Base-by-base conservation (phyloP, 2,888 invertebrate genomes). In the Xestia sexstrigata region DNA sequence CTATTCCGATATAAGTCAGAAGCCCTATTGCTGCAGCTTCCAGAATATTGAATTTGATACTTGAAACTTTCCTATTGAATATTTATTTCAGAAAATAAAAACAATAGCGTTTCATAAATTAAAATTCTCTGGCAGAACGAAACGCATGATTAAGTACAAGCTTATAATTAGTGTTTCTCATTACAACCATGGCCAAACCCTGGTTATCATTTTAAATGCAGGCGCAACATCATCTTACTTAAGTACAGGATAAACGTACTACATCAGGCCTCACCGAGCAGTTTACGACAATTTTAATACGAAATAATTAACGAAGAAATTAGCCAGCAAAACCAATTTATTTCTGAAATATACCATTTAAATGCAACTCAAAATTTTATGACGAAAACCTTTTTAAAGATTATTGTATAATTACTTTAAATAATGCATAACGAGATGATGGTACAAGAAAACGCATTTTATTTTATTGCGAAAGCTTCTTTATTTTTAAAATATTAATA, bases 291-390 rank as follows among this genome's bases (percentile, higher is more conserved):
- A 73, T 35, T 58, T 75, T 75, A 81, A 85, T 79, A 68, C n/a
- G 30, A 81, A 81, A 73, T 70, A 87, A 84, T 84, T 87, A 79
- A 83, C 74, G 65, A 72, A 78, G 65, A 78, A 78, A 81, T 81
- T 85, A 81, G 73, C n/a, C 13, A 52, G 52, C 78, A 78, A 26
- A 78, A 73, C 42, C 84, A 78, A 83, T 73, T 74, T 75, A 65
- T 70, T 75, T 81, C 30, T 47, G 58, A 75, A 74, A 81, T 71
- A 42, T 26, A 70, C 63, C 69, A 63, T 73, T 73, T 75, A 84
- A 70, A 83, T 73, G 63, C 74, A 72, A 63, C 58, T 72, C 67
- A 42, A 74, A 74, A 78, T 70, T 78, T 75, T 67, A 84, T 78
- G 72, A 67, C 72, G 42, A 84, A 84, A 84, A 78, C 78, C 63